Conservation (phyloP, 1,140 invertebrate species). For the Bombus difficillimus region DNA sequence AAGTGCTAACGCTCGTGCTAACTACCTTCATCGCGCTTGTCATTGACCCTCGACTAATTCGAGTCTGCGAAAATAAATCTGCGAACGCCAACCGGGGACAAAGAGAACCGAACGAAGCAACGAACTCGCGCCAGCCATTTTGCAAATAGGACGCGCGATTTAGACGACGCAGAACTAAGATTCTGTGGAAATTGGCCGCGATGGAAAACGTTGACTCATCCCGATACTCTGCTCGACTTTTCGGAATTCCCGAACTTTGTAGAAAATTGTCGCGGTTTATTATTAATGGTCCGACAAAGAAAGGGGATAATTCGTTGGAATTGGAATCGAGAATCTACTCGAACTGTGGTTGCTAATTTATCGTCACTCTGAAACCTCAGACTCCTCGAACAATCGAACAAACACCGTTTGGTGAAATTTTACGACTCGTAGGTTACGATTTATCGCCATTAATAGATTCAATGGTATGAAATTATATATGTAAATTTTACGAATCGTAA, state of each 20-base stretch:
- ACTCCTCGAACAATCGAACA: fast-evolving
- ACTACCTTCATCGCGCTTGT: conserved; percentile 19
- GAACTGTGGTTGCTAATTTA: no score
- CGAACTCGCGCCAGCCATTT: background rate
- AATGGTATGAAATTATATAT: background rate
- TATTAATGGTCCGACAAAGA: background rate
- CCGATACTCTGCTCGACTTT: background rate
- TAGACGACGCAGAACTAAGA: background rate
- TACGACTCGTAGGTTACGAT: background rate
- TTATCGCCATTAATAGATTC: background rate
- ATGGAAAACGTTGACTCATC: conserved; percentile 10
- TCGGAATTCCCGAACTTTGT: background rate
- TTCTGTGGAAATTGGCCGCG: conserved; percentile 1
- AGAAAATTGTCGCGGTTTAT: background rate
- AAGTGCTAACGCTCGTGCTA: conserved; percentile 5
- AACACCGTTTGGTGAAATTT: background rate
- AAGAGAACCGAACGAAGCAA: background rate
- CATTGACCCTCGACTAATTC: conserved; percentile 24
- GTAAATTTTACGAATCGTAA: background rate
- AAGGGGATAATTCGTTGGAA: background rate
- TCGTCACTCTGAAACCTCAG: no score
- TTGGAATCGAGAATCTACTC: background rate
- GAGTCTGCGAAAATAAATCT: conserved; percentile 32
- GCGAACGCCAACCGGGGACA: background rate
- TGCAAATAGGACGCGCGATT: background rate